phyloP scores from a whole-genome alignment of 30 jellyfish, hydroid and myxozoan species.

The Clytia hemisphaerica region DNA sequence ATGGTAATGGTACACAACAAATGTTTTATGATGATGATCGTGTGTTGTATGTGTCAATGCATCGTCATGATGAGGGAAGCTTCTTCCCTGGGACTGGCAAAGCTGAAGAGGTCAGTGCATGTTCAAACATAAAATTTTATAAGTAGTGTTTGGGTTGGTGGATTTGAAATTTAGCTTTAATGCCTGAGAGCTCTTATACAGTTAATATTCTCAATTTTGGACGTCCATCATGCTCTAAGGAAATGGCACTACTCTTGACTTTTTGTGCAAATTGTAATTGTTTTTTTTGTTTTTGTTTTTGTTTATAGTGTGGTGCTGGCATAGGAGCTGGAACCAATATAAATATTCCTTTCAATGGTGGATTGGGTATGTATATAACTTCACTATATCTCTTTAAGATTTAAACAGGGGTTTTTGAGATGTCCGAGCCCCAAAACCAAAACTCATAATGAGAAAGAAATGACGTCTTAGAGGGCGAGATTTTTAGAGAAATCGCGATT shows the following conservation, averaged over 20 bases:
- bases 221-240: no score
- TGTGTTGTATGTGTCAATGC: slow-evolving; percentile 76
- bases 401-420: no score
- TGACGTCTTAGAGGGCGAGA: no score
- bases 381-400: not conserved
- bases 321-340: slow-evolving; percentile 92
- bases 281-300: not conserved
- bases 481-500: no score
- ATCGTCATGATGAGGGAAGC: slow-evolving; percentile 90
- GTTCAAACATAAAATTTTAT: not conserved
- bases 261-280: not conserved
- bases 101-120: slow-evolving; percentile 74
- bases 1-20: slow-evolving; percentile 98
- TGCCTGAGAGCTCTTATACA: no score
- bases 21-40: slow-evolving; percentile 97
- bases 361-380: slow-evolving; percentile 52
- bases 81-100: slow-evolving; percentile 97
- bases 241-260: no score
- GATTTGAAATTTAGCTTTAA: no score
- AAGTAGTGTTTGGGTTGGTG: no score
- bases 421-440: no score
- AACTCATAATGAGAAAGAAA: no score
- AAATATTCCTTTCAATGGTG: slow-evolving; percentile 84
- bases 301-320: slow-evolving; percentile 94
- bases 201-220: no score